phyloP scores from a whole-genome alignment of 1,140 invertebrate genomes.

The Stegodyphus mimosarum region DNA sequence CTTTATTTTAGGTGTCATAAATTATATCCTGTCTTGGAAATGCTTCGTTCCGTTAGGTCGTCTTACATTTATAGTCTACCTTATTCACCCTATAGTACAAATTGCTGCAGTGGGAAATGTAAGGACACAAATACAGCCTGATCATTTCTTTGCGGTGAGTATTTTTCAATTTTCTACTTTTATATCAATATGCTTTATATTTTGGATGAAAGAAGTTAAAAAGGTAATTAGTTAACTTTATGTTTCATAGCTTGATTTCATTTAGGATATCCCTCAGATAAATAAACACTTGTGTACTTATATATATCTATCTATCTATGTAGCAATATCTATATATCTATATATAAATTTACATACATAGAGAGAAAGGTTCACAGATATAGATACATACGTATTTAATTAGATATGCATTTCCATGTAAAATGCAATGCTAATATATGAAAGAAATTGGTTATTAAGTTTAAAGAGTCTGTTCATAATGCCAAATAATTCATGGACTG shows the following conservation, averaged over 20 bases:
- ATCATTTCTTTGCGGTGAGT: conserved; percentile 47
- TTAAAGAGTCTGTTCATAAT: too few species aligned
- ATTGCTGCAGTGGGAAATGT: conserved; percentile 39
- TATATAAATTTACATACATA: too few species aligned
- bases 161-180: not conserved
- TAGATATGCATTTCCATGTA: too few species aligned
- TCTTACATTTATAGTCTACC: conserved; percentile 62
- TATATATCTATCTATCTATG: not conserved
- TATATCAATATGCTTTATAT: not conserved
- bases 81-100: conserved; percentile 63
- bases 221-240: not conserved
- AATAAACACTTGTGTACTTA: not conserved
- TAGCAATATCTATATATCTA: too few species aligned
- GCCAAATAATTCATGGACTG: too few species aligned
- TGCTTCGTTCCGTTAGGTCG: conserved; percentile 60
- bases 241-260: not conserved
- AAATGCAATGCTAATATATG: too few species aligned
- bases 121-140: conserved; percentile 38
- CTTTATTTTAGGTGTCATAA: conserved; percentile 48
- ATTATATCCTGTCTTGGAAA: conserved; percentile 58
- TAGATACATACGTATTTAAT: too few species aligned
- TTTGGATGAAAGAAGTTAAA: not conserved
- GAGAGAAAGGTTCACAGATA: too few species aligned
- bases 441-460: too few species aligned
- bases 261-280: not conserved